Percentiles rank a stretch among this genome's conserved stretches.
Conservation (phyloP, 2,797 vertebrate species). For the Pitangus sulphuratus region DNA sequence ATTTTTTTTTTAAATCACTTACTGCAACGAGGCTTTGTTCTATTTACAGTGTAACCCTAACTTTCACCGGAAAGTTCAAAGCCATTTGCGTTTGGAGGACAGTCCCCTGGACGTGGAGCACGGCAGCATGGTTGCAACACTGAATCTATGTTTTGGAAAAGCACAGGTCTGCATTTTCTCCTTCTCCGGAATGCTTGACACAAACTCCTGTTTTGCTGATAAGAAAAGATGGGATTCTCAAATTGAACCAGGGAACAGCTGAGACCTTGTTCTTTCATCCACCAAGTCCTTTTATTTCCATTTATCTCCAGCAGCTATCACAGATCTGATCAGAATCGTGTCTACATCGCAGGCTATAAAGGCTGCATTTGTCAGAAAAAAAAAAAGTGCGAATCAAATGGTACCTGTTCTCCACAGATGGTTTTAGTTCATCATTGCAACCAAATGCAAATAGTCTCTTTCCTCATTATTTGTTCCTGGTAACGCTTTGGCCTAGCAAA, state of each 20-base stretch:
- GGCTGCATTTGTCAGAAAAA: conserved; percentile 5
- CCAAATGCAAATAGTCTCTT: conserved; percentile 65
- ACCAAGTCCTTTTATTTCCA: conserved; percentile 5
- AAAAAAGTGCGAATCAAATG: conserved; percentile 6
- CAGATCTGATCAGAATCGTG: conserved; percentile 14
- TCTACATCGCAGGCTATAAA: background rate
- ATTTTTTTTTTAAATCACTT: background rate
- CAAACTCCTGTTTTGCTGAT: background rate
- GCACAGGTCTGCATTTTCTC: background rate
- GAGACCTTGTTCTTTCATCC: background rate
- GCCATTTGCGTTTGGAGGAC: conserved; percentile 31
- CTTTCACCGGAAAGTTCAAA: conserved; percentile 52
- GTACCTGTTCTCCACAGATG: conserved; percentile 44
- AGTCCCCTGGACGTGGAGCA: conserved; percentile 7
- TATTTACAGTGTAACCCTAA: background rate
- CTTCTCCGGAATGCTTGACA: background rate
- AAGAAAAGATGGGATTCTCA: background rate
- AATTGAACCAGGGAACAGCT: background rate
- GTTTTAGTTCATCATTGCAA: conserved; percentile 63
- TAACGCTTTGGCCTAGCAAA: conserved; percentile 61
- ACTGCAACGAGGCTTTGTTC: background rate
- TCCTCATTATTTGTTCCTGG: conserved; percentile 61
- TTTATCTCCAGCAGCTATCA: conserved; percentile 4
- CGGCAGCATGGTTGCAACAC: background rate
- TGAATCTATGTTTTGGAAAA: background rate